Percentiles rank a stretch among this genome's conserved stretches.
Evolutionary conservation across 2,113 vertebrate species (phyloP).

Genomic region (Petromus typicus): DNA sequence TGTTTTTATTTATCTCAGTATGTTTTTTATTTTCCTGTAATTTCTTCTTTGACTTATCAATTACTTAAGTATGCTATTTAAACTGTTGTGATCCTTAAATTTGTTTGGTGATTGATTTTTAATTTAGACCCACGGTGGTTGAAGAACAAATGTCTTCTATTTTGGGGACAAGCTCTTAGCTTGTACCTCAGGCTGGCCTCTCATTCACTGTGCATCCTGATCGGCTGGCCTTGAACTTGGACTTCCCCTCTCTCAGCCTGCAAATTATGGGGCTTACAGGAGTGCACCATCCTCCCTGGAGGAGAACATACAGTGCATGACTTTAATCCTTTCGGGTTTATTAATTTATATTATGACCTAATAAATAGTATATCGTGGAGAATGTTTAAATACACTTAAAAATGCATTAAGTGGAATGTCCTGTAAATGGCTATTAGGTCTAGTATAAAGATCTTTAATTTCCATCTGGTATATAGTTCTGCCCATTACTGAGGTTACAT

Average conservation of each 20-base stretch:
- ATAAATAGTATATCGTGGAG: not conserved
- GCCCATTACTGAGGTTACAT: not conserved
- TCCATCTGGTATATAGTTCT: not conserved
- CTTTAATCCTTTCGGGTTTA: not conserved
- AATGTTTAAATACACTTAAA: not conserved
- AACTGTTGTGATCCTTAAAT: not conserved
- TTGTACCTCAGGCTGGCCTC: not conserved
- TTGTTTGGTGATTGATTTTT: not conserved
- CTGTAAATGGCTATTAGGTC: not conserved
- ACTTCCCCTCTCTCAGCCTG: not conserved
- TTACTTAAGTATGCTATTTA: constrained; percentile 26
- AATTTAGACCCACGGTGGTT: not conserved
- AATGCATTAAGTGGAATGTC: not conserved
- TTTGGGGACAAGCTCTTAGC: not conserved
- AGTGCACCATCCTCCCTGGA: not conserved
- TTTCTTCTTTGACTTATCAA: constrained; percentile 10
- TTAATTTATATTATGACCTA: not conserved
- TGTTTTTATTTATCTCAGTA: constrained; percentile 23
- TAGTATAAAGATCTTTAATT: not conserved
- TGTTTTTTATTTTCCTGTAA: constrained; percentile 41
- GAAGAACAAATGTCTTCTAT: not conserved
- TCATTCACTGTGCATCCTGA: not conserved
- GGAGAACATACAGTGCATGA: not conserved
- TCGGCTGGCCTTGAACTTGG: not conserved
- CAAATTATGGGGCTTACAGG: not conserved